Percentiles rank a stretch among this genome's conserved stretches.
Evolutionary conservation across 2,888 invertebrate species (phyloP).

Genomic region (Drosophila pseudotalamancana): DNA sequence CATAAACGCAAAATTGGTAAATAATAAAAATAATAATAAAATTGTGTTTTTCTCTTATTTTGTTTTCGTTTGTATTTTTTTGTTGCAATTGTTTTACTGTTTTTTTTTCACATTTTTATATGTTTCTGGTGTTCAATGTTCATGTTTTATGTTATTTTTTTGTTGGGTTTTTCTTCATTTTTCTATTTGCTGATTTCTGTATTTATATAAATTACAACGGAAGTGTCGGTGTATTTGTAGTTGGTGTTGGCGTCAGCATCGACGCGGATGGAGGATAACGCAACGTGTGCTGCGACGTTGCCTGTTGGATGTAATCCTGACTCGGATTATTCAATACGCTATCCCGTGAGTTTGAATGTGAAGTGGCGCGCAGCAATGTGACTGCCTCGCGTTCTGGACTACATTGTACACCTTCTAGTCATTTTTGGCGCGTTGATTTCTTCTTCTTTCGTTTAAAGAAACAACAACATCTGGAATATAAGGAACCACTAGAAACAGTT

Average conservation of each 20-base stretch:
- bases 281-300: slow-evolving; percentile 85
- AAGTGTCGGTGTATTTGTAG: slow-evolving; percentile 85
- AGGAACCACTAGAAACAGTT: slow-evolving; percentile 76
- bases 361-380: slow-evolving; percentile 87
- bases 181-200: slow-evolving; percentile 25
- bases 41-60: slow-evolving; percentile 47
- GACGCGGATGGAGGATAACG: slow-evolving; percentile 85
- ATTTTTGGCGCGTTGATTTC: slow-evolving; percentile 96
- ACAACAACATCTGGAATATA: slow-evolving; percentile 94
- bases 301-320: slow-evolving; percentile 86
- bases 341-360: slow-evolving; percentile 87
- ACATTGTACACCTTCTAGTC: slow-evolving; percentile 90
- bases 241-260: slow-evolving; percentile 85
- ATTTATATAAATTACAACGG: slow-evolving; percentile 84
- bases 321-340: slow-evolving; percentile 85
- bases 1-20: slow-evolving; percentile 82
- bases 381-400: slow-evolving; percentile 88
- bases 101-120: slow-evolving; percentile 48
- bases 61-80: slow-evolving; percentile 48
- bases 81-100: slow-evolving; percentile 50
- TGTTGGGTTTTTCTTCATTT: slow-evolving; percentile 11
- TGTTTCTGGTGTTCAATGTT: slow-evolving; percentile 38
- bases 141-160: slow-evolving; percentile 15
- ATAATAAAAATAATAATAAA: slow-evolving; percentile 83
- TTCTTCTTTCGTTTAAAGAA: slow-evolving; percentile 99